phyloP scores from a whole-genome alignment of 2,797 vertebrate genomes.

The Gadopsis bispinosus region DNA sequence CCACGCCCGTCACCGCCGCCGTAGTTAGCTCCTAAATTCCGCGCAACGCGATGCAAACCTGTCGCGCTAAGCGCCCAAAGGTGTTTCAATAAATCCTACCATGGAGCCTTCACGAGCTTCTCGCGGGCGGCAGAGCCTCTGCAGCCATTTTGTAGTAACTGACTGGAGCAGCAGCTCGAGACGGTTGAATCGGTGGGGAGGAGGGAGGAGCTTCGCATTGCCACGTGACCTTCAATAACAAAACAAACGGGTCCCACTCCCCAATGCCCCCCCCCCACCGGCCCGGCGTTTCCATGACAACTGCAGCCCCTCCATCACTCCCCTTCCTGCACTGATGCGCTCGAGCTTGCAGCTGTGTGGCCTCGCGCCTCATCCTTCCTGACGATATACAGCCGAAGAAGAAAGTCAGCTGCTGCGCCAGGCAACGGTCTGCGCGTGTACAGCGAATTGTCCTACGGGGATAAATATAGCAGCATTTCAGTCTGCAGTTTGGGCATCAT shows the following conservation, averaged over 20 bases:
- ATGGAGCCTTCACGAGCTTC: conserved; percentile 79
- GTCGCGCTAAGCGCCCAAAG: background rate
- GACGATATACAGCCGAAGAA: background rate
- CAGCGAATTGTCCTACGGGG: background rate
- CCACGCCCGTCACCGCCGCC: conserved; percentile 28
- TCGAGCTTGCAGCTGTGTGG: conserved; percentile 23
- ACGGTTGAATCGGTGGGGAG: conserved; percentile 80
- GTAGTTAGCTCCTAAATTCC: conserved; percentile 9
- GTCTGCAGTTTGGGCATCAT: background rate
- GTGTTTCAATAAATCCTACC: conserved; percentile 67
- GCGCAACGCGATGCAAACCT: background rate
- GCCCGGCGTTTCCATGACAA: conserved; percentile 81
- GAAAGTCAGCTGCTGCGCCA: conserved; percentile 6
- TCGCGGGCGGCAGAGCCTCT: conserved; percentile 78
- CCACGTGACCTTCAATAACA: conserved; percentile 86
- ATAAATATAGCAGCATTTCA: background rate
- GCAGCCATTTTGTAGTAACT: conserved; percentile 90
- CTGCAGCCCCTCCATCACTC: conserved; percentile 70
- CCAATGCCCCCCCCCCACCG: conserved; percentile 56
- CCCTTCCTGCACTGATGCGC: conserved; percentile 16
- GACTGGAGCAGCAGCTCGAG: conserved; percentile 82
- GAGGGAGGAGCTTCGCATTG: conserved; percentile 64
- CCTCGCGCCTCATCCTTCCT: background rate
- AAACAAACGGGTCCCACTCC: conserved; percentile 79
- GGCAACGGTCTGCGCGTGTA: background rate